Evolutionary conservation across 1,140 invertebrate genomes (phyloP), one percentile per base, ranked within the genome.

Genomic region (Octopus bimaculoides): DNA sequence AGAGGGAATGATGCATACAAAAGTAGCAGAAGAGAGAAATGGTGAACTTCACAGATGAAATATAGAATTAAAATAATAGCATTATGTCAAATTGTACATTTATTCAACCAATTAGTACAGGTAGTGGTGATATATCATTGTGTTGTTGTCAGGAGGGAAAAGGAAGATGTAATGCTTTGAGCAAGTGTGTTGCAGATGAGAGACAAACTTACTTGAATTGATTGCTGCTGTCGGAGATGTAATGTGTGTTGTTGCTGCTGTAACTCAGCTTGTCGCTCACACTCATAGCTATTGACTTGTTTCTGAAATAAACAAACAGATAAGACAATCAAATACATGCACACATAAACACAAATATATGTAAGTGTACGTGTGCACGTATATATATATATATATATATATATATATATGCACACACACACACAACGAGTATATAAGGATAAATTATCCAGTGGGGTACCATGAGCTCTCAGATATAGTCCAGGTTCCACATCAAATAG

Each of bases 171-270:
- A 41, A 41, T 41, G 26, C 3, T 41, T 41, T 41, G 26, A 41
- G 26, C 26, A 41, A 41, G 26, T 41, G 26, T 3, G 26, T 41
- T 41, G 26, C 26, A 41, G 26, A 41, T 41, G 26, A 41, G 26
- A 41, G 26, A 41, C 26, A 69, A 71, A 41, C 73, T 78, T 79
- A 85, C 85, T 84, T 87, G 87, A 77, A 87, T 80, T 75, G 83
- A 83, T 52, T 85, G 83, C 55, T 86, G 86, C 69, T 86, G 86
- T 83, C 89, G 86, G 14, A 89, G 87, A 81, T 91, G 90, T 20
- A 90, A 79, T 41, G 87, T 81, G 81, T 91, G 90, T 74, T 89
- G 87, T 61, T 91, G 82, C 79, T 91, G 90, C 71, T n/a, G 26
- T 17, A 90, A 83, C 79, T 91, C 91, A 73, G 89, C 88, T 75